These are phyloP conservation scores for Empidonax alnorum DNA, from an alignment of 2,113 vertebrate species.

Conservation along the genomic window DNA sequence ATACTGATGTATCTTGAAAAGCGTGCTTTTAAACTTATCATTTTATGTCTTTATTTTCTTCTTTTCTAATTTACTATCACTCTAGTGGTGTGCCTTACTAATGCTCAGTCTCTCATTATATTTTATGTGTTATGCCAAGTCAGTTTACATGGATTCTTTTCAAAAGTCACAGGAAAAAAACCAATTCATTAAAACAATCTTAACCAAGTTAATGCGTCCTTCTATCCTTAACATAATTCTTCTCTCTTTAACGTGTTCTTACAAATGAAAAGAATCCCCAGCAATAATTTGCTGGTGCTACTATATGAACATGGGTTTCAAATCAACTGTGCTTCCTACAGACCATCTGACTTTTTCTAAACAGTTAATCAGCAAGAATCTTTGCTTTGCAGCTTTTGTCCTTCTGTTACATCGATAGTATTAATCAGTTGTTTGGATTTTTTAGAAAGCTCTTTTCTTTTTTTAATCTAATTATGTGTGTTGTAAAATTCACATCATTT, in stretches of 20 bases:
- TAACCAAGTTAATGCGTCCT: constrained; percentile 11
- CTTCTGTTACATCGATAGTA: constrained; percentile 1
- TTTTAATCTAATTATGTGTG: neutral
- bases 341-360: neutral
- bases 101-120: neutral
- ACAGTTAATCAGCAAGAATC: neutral
- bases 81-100: neutral
- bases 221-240: neutral
- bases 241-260: constrained; percentile 13
- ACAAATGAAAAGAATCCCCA: constrained; percentile 6
- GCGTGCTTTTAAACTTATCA: neutral
- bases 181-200: neutral
- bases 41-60: neutral
- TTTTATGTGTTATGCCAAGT: neutral
- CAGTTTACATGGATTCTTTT: neutral
- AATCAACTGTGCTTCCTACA: neutral
- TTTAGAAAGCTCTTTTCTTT: neutral
- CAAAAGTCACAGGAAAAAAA: neutral
- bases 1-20: constrained; percentile 30
- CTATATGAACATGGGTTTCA: neutral
- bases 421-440: neutral
- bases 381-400: neutral
- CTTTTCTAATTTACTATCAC: neutral
- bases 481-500: constrained; percentile 67
- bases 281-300: neutral